Conservation (phyloP, 2,113 vertebrate genomes). For the Leucopsar rothschildi region DNA sequence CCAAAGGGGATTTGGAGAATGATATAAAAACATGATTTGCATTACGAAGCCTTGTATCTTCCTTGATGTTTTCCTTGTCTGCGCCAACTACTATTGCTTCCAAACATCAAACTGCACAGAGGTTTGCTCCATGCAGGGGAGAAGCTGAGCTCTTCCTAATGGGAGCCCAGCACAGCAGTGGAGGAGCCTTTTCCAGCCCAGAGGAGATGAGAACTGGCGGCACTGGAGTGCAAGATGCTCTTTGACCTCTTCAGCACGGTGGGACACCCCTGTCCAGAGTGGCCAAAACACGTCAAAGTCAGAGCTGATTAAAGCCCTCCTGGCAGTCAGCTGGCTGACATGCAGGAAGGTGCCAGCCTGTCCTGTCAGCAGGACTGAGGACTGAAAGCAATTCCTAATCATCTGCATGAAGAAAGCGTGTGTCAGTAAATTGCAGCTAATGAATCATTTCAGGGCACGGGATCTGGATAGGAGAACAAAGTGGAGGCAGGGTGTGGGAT, state of each 20-base stretch:
- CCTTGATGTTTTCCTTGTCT: slow-evolving; percentile 54
- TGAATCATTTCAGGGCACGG: background rate
- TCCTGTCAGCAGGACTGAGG: background rate
- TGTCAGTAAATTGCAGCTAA: slow-evolving; percentile 3
- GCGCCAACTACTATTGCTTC: background rate
- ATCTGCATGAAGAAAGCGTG: background rate
- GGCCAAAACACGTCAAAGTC: background rate
- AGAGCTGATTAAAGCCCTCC: background rate
- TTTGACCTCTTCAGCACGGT: background rate
- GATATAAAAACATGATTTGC: slow-evolving; percentile 56
- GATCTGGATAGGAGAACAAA: background rate
- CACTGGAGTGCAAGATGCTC: background rate
- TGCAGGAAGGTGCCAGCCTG: background rate
- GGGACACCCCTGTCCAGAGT: background rate
- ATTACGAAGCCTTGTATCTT: slow-evolving; percentile 46
- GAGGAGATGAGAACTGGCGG: background rate
- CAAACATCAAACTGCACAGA: background rate
- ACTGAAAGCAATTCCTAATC: background rate
- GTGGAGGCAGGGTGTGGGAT: background rate
- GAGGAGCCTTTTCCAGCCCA: background rate
- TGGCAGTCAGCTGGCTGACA: background rate
- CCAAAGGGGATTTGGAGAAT: slow-evolving; percentile 9
- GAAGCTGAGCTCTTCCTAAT: background rate
- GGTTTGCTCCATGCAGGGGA: background rate
- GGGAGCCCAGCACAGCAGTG: background rate